Evolutionary conservation across 1,140 invertebrate genomes (phyloP).

Genomic region (Drosophila truncata): DNA sequence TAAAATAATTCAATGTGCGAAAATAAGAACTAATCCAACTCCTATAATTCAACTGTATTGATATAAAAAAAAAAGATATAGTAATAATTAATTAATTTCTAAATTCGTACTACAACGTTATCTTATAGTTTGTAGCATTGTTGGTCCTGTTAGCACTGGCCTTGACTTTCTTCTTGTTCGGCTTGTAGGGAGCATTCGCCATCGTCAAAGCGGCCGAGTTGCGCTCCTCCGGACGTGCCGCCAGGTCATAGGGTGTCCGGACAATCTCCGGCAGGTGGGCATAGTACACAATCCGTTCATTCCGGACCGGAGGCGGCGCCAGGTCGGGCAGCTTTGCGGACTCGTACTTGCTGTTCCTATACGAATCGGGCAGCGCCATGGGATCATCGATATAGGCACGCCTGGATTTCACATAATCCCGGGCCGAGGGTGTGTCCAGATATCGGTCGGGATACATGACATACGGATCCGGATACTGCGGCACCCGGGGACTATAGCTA

Average conservation of each 20-base stretch:
- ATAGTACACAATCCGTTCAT: slow-evolving; percentile 86
- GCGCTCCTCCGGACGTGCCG: slow-evolving; percentile 33
- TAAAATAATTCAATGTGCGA: neutral
- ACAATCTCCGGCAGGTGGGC: slow-evolving; percentile 86
- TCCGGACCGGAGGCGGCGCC: slow-evolving; percentile 34
- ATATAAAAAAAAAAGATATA: slow-evolving; percentile 17
- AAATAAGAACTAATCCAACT: slow-evolving; percentile 1
- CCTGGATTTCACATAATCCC: slow-evolving; percentile 67
- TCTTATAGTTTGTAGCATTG: slow-evolving; percentile 62
- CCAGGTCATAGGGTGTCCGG: slow-evolving; percentile 75
- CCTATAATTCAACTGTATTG: slow-evolving; percentile 1
- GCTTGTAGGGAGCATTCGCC: slow-evolving; percentile 41
- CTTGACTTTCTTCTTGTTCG: slow-evolving; percentile 62
- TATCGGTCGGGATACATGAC: slow-evolving; percentile 81
- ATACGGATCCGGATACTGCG: slow-evolving; percentile 79
- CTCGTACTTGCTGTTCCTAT: slow-evolving; percentile 54
- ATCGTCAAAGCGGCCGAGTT: slow-evolving; percentile 31
- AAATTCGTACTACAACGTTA: slow-evolving; percentile 32
- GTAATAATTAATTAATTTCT: neutral
- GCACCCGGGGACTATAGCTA: slow-evolving; percentile 78
- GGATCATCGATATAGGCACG: slow-evolving; percentile 60
- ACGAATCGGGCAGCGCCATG: slow-evolving; percentile 45
- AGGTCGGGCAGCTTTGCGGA: slow-evolving; percentile 56
- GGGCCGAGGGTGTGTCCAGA: slow-evolving; percentile 65
- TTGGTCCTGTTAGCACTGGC: slow-evolving; percentile 7